These are phyloP conservation scores for Ceratina australensis DNA, from an alignment of 1,140 invertebrate genomes.

Conservation along the genomic window DNA sequence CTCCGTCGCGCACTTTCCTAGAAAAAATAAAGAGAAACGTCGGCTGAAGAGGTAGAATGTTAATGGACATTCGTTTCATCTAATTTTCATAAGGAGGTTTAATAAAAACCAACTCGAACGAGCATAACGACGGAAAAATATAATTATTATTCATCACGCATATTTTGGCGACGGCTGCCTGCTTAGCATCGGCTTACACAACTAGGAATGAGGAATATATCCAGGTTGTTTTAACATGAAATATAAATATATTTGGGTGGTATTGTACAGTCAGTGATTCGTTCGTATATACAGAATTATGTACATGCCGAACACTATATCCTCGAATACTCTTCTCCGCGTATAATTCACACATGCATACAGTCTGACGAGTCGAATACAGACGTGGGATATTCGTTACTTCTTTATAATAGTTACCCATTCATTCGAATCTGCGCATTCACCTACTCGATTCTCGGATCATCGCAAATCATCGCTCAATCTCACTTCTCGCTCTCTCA, in stretches of 20 bases:
- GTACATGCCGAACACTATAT: slow-evolving; percentile 65
- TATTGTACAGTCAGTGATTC: slow-evolving; percentile 73
- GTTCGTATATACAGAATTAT: slow-evolving; percentile 70
- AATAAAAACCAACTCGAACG: no score
- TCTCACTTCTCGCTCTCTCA: background rate
- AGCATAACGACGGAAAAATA: no score
- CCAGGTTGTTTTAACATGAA: slow-evolving; percentile 67
- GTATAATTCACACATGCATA: slow-evolving; percentile 33
- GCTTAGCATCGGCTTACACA: no score
- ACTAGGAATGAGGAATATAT: slow-evolving; percentile 2
- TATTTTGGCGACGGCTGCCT: no score
- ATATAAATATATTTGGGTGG: slow-evolving; percentile 73
- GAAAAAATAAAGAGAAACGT: no score
- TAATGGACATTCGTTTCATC: no score
- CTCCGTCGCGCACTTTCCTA: no score
- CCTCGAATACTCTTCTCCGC: slow-evolving; percentile 50
- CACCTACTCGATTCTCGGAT: slow-evolving; percentile 41
- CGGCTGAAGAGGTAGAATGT: no score
- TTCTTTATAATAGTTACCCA: slow-evolving; percentile 34
- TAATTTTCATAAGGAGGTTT: no score
- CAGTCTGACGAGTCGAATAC: slow-evolving; percentile 9
- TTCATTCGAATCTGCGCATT: slow-evolving; percentile 32
- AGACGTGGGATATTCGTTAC: background rate
- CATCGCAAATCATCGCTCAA: slow-evolving; percentile 2
- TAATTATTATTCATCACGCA: no score